These are phyloP conservation scores for Tachina grossa DNA, from an alignment of 2,888 invertebrate genomes.

Conservation along the genomic window DNA sequence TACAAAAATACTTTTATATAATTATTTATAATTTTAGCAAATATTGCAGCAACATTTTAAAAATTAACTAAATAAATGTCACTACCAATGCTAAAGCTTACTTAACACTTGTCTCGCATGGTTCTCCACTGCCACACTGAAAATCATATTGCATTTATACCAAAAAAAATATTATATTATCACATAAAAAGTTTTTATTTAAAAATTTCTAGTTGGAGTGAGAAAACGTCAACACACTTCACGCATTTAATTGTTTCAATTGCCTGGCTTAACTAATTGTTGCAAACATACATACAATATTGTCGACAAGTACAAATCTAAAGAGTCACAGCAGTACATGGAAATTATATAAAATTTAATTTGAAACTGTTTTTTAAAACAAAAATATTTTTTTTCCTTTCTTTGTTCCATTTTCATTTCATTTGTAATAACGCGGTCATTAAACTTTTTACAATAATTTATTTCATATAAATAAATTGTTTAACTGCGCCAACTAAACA, in stretches of 20 bases:
- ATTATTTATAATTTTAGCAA: slow-evolving; percentile 9
- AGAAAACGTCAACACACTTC: slow-evolving; percentile 63
- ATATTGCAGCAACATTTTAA: slow-evolving; percentile 23
- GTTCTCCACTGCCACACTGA: slow-evolving; percentile 38
- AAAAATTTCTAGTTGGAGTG: slow-evolving; percentile 23
- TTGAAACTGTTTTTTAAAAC: slow-evolving; percentile 31
- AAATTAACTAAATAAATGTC: slow-evolving; percentile 48
- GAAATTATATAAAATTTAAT: slow-evolving; percentile 7
- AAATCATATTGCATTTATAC: slow-evolving; percentile 18
- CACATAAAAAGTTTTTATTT: slow-evolving; percentile 2
- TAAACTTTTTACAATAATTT: slow-evolving; percentile 74
- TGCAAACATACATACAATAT: slow-evolving; percentile 28
- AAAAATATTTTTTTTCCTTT: slow-evolving; percentile 29
- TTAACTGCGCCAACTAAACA: slow-evolving; percentile 73
- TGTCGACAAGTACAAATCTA: slow-evolving; percentile 35
- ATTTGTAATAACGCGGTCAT: slow-evolving; percentile 77
- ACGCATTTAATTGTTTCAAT: slow-evolving; percentile 67
- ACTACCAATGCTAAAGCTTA: slow-evolving; percentile 59
- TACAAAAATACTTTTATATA: not conserved
- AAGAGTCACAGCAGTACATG: not conserved
- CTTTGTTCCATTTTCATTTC: not conserved
- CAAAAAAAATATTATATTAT: not conserved
- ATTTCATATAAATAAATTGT: slow-evolving; percentile 76
- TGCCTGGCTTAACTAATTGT: slow-evolving; percentile 67
- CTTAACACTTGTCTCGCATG: slow-evolving; percentile 41